Evolutionary conservation across 2,888 invertebrate species (phyloP).

Genomic region (Agonopterix heracliana): DNA sequence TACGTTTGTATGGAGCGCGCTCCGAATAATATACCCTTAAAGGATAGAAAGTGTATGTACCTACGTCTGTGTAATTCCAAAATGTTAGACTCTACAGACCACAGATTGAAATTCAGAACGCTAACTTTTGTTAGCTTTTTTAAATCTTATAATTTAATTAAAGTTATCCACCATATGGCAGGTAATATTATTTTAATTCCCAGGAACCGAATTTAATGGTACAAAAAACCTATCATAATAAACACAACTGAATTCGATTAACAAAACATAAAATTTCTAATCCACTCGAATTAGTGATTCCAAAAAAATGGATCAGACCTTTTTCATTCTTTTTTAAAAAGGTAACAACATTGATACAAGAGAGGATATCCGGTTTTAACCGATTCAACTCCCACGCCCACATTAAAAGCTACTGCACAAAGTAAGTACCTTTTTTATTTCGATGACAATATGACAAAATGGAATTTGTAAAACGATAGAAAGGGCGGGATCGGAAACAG

Average conservation of each 20-base stretch:
- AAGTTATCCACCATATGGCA: no score
- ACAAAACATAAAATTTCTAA: slow-evolving; percentile 1
- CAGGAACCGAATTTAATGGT: no score
- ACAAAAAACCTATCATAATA: no score
- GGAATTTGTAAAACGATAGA: slow-evolving; percentile 33
- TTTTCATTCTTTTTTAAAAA: slow-evolving; percentile 4
- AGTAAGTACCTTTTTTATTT: slow-evolving; percentile 25
- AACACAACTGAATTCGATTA: not conserved
- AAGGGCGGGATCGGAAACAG: slow-evolving; percentile 33
- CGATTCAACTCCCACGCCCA: slow-evolving; percentile 49
- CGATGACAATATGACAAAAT: slow-evolving; percentile 36
- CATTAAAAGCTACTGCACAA: slow-evolving; percentile 20
- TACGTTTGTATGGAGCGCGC: no score
- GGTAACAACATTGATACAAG: slow-evolving; percentile 33
- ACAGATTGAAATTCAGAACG: no score
- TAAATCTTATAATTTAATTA: no score
- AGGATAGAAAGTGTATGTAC: no score
- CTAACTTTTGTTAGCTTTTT: no score
- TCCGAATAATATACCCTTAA: no score
- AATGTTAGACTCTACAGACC: no score
- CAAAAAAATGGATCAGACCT: slow-evolving; percentile 4
- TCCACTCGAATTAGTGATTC: slow-evolving; percentile 1
- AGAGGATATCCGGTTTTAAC: slow-evolving; percentile 61
- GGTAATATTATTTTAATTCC: no score
- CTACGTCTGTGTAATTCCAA: no score